phyloP scores from a whole-genome alignment of 1,140 invertebrate species.

The honey bee (Apis mellifera) region Amel_HAv3.1 CM009931.2:25132501-25133000 shows the following conservation, averaged over 20 bases:
- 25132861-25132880: neutral
- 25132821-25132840: neutral
- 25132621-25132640: neutral
- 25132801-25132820: neutral
- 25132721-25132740: constrained; percentile 27
- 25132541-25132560: neutral
- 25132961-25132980: constrained; percentile 10
- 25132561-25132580: neutral
- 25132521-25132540: neutral
- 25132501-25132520: constrained; percentile 19
- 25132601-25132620: neutral
- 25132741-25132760: constrained; percentile 39
- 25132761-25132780: constrained; percentile 1
- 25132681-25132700: constrained; percentile 43
- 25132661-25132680: constrained; percentile 19
- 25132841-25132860: neutral
- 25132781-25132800: constrained; percentile 25
- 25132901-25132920: constrained; percentile 1
- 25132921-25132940: neutral
- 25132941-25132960: neutral
- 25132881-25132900: no score
- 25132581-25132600: no score
- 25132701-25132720: constrained; percentile 16
- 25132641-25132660: neutral
- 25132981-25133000: neutral